Conservation (phyloP, 2,888 invertebrate species). For the Drosophila macrospina region DNA sequence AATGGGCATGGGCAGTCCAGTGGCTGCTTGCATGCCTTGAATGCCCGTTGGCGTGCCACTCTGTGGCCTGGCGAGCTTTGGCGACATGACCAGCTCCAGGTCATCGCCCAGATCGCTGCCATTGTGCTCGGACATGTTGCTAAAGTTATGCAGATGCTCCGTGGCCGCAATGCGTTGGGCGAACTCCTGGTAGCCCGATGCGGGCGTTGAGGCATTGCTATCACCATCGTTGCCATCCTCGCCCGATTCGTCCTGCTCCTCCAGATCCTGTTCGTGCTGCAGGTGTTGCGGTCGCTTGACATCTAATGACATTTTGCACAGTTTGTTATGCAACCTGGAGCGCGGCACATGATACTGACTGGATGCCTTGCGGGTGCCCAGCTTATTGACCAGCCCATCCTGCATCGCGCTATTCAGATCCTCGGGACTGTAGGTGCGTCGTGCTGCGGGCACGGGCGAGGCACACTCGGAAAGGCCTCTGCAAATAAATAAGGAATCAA, state of each 20-base stretch:
- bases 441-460: constrained; percentile 83
- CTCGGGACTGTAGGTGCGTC: constrained; percentile 97
- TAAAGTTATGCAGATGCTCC: constrained; percentile 73
- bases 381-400: constrained; percentile 96
- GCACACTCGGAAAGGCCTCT: constrained; percentile 90
- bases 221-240: constrained; percentile 85
- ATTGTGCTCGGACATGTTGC: constrained; percentile 72
- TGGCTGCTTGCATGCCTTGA: constrained; percentile 35
- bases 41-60: constrained; percentile 37
- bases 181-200: constrained; percentile 51
- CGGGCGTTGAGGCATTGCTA: constrained; percentile 87
- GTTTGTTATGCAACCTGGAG: constrained; percentile 98
- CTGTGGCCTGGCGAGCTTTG: constrained; percentile 50
- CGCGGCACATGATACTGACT: constrained; percentile 98
- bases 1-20: constrained; percentile 67
- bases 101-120: constrained; percentile 69
- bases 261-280: constrained; percentile 73
- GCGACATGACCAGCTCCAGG: constrained; percentile 50
- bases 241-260: constrained; percentile 81
- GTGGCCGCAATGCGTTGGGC: constrained; percentile 69
- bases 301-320: constrained; percentile 90
- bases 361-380: constrained; percentile 96
- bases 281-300: constrained; percentile 58
- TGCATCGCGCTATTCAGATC: constrained; percentile 97
- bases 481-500: constrained; percentile 67